Conservation (phyloP, 1,140 invertebrate genomes). For the Drosophila setifemur region DNA sequence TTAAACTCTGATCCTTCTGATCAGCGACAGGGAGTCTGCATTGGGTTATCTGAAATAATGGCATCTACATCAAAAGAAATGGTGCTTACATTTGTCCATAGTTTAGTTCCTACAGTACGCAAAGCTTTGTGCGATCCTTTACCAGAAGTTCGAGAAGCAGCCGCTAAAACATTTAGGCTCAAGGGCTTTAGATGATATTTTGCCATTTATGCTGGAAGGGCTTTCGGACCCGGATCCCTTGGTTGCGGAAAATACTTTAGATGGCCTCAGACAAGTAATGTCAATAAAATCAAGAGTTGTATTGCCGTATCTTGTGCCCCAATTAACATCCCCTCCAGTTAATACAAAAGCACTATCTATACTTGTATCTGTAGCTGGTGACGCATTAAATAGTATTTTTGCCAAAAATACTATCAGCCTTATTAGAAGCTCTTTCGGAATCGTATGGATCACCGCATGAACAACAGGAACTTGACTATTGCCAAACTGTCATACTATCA, state of each 20-base stretch:
- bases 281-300: constrained; percentile 97
- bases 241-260: constrained; percentile 92
- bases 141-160: constrained; percentile 95
- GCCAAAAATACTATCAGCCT: constrained; percentile 94
- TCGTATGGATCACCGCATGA: constrained; percentile 88
- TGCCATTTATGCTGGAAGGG: constrained; percentile 94
- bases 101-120: constrained; percentile 97
- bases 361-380: constrained; percentile 96
- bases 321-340: constrained; percentile 92
- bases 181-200: constrained; percentile 97
- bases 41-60: constrained; percentile 99
- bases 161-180: constrained; percentile 97
- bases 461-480: constrained; percentile 93
- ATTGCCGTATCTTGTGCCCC: constrained; percentile 97
- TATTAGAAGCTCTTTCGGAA: constrained; percentile 90
- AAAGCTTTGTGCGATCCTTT: constrained; percentile 96
- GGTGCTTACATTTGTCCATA: constrained; percentile 96
- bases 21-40: constrained; percentile 98
- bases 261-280: constrained; percentile 98
- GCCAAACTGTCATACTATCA: constrained; percentile 95
- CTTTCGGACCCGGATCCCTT: constrained; percentile 90
- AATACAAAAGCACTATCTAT: constrained; percentile 97
- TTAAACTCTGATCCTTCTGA: constrained; percentile 95
- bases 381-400: constrained; percentile 96
- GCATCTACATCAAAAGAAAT: constrained; percentile 97